Percentiles rank a stretch among this genome's conserved stretches.
These are phyloP conservation scores for Halcyon leucocephala DNA, from an alignment of 2,797 vertebrate species.

Conservation along the genomic window DNA sequence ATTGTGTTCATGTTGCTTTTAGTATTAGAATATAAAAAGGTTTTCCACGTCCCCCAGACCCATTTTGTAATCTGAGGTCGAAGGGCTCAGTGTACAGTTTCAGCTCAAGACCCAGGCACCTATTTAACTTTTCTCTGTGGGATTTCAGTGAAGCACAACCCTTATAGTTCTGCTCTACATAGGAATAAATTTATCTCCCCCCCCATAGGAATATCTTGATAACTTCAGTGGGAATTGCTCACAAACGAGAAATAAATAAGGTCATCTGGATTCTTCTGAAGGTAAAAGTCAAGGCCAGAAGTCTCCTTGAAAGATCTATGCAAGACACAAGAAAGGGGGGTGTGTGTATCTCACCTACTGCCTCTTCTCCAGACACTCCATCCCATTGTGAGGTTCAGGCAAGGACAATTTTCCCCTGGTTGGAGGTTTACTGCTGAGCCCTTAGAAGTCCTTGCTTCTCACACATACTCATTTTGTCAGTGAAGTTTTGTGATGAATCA, in stretches of 20 bases:
- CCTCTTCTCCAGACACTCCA: neutral
- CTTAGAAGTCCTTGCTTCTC: neutral
- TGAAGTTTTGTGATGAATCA: neutral
- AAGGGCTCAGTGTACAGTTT: neutral
- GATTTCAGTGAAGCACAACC: neutral
- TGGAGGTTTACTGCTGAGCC: neutral
- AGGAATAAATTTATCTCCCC: neutral
- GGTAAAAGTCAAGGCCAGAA: neutral
- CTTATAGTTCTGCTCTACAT: neutral
- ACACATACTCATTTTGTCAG: rapidly evolving
- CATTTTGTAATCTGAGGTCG: neutral
- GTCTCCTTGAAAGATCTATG: neutral
- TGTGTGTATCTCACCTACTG: neutral
- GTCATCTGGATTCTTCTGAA: neutral
- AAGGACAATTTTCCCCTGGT: neutral
- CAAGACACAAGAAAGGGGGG: neutral
- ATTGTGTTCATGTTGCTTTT: neutral
- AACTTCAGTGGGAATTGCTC: constrained; percentile 11
- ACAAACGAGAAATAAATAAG: neutral
- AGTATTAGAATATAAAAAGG: neutral
- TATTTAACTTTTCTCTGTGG: neutral
- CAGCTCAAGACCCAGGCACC: neutral
- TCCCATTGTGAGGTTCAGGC: neutral
- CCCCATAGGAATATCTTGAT: neutral
- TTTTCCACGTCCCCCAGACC: rapidly evolving